Evolutionary conservation across 2,888 invertebrate species (phyloP).

Genomic region (Acronicta aceris): DNA sequence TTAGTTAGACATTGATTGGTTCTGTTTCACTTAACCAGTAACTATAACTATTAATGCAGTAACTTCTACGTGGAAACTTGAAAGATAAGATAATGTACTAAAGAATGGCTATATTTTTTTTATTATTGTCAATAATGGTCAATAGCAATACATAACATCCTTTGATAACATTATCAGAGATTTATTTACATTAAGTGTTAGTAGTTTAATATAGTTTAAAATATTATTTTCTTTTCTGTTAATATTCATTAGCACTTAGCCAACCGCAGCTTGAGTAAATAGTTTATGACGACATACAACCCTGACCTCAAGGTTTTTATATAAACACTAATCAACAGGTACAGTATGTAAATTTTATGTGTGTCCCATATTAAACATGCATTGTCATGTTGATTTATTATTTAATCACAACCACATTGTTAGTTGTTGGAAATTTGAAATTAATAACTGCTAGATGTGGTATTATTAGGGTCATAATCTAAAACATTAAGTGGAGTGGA

Average conservation of each 20-base stretch:
- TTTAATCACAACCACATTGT: no score
- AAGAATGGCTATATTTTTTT: background rate
- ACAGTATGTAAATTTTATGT: constrained; percentile 23
- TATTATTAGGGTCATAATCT: no score
- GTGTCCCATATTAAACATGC: constrained; percentile 16
- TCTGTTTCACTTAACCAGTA: no score
- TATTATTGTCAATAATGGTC: background rate
- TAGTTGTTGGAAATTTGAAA: no score
- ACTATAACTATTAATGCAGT: no score
- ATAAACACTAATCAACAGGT: background rate
- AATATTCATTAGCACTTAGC: background rate
- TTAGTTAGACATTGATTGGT: no score
- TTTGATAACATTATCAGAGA: constrained; percentile 27
- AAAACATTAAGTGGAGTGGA: no score
- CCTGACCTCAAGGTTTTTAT: constrained; percentile 31
- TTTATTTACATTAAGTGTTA: background rate
- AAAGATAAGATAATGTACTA: no score
- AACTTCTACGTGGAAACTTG: no score
- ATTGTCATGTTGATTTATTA: constrained; percentile 26
- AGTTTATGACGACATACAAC: constrained; percentile 6
- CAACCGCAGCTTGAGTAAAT: no score
- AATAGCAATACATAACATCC: constrained; percentile 1
- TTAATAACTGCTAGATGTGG: no score
- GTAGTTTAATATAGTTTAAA: no score
- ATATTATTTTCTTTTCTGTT: background rate